These are phyloP conservation scores for Echinometra lucunter DNA, from an alignment of 53 echinoderm and acorn worm genomes.

Conservation along the genomic window DNA sequence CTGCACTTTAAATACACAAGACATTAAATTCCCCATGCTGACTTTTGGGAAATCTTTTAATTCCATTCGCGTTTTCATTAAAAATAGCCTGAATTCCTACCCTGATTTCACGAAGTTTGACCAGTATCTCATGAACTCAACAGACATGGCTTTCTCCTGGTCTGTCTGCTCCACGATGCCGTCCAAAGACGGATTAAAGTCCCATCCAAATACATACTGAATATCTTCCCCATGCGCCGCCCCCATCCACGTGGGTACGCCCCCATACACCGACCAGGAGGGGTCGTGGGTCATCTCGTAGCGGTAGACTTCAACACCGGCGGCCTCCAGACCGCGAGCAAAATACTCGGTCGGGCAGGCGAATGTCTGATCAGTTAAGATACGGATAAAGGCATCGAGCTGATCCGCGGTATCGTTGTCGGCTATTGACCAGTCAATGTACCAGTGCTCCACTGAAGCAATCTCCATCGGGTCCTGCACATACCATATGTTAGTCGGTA, in stretches of 20 bases:
- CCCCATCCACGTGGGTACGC: conserved; percentile 80
- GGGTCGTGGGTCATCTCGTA: conserved; percentile 90
- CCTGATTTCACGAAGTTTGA: conserved; percentile 80
- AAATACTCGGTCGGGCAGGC: conserved; percentile 75
- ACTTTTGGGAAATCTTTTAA: too few species aligned
- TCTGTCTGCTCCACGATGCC: conserved; percentile 68
- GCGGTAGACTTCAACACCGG: conserved; percentile 67
- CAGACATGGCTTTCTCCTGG: conserved; percentile 72
- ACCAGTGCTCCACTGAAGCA: conserved; percentile 78
- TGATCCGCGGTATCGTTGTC: conserved; percentile 74
- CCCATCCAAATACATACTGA: conserved; percentile 79
- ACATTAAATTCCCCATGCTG: too few species aligned
- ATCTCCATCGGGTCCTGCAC: conserved; percentile 57
- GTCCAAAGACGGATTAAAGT: conserved; percentile 61
- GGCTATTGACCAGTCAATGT: conserved; percentile 74
- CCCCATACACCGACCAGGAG: conserved; percentile 58
- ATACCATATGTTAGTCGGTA: conserved; percentile 63
- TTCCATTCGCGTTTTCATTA: too few species aligned
- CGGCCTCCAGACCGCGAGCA: conserved; percentile 46
- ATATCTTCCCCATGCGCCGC: conserved; percentile 83
- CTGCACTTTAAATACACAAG: too few species aligned
- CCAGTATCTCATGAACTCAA: conserved; percentile 81
- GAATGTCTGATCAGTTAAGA: conserved; percentile 80
- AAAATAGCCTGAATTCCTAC: conserved; percentile 67
- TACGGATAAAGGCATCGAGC: conserved; percentile 59